These are phyloP conservation scores for Bembecia ichneumoniformis DNA, from an alignment of 2,888 invertebrate genomes.

Conservation along the genomic window DNA sequence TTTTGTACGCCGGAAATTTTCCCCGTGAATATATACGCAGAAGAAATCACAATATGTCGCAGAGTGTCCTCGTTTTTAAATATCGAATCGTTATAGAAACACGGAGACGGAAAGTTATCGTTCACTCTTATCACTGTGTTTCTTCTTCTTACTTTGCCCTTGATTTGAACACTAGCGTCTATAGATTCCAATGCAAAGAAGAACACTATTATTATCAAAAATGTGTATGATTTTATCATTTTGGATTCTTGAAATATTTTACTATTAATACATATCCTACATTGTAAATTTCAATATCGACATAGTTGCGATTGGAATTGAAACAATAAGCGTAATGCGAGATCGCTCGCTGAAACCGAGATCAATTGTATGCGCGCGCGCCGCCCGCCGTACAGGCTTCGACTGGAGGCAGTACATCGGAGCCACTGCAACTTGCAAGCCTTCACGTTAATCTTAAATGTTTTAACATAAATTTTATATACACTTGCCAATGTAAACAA, in stretches of 20 bases:
- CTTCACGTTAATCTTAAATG: constrained; percentile 55
- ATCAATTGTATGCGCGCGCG: constrained; percentile 47
- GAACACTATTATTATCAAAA: neutral
- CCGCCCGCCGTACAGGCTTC: constrained; percentile 48
- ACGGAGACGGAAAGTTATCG: constrained; percentile 40
- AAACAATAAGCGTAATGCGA: neutral
- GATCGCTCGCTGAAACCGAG: neutral
- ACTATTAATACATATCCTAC: too few relatives aligned
- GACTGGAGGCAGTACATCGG: constrained; percentile 60
- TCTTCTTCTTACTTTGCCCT: constrained; percentile 59
- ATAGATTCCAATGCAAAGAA: constrained; percentile 11
- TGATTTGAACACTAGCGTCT: constrained; percentile 45
- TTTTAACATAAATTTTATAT: constrained; percentile 46
- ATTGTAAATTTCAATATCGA: too few relatives aligned
- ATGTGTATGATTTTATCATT: neutral
- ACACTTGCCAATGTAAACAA: constrained; percentile 31
- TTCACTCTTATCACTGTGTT: constrained; percentile 58
- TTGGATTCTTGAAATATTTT: neutral
- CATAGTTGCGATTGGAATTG: too few relatives aligned
- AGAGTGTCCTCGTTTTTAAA: constrained; percentile 57
- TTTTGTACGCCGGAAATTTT: constrained; percentile 58
- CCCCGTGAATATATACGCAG: constrained; percentile 65
- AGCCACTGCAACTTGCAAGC: constrained; percentile 50
- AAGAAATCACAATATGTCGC: constrained; percentile 45
- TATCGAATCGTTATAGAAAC: constrained; percentile 50